Conservation (phyloP, 2,113 vertebrate genomes). For the Aythya baeri region DNA sequence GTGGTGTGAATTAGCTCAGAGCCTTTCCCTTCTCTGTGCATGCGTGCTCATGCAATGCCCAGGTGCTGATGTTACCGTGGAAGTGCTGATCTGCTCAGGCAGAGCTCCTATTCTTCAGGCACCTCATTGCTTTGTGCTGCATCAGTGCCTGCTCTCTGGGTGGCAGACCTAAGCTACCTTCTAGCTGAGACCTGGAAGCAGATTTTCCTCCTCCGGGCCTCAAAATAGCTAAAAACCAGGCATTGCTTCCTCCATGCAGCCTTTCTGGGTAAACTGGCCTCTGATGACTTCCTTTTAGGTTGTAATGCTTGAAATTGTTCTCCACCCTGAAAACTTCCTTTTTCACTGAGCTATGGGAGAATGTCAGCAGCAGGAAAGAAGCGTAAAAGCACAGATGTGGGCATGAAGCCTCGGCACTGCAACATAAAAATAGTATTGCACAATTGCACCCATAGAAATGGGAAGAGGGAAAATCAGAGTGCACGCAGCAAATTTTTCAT, state of each 20-base stretch:
- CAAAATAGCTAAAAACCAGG: background rate
- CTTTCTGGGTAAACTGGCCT: background rate
- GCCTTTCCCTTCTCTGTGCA: background rate
- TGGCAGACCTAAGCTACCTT: background rate
- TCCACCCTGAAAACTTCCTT: background rate
- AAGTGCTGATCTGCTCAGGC: background rate
- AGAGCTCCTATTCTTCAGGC: background rate
- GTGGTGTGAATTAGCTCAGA: background rate
- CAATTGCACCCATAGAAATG: conserved; percentile 21
- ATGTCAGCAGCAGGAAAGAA: background rate
- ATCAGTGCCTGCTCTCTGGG: background rate
- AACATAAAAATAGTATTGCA: background rate
- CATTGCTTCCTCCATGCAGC: background rate
- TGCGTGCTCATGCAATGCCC: background rate
- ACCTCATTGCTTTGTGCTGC: background rate
- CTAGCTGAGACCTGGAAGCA: background rate
- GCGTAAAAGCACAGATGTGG: background rate
- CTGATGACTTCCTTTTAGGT: background rate
- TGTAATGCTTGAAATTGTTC: background rate
- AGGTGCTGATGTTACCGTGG: background rate
- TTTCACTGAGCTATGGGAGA: background rate
- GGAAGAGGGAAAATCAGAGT: background rate
- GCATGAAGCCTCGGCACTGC: background rate
- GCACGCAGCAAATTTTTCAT: background rate
- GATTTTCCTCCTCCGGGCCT: background rate